A percentile compares a stretch with the other conserved stretches of the same genome.
Conservation (phyloP, 1,140 invertebrate genomes). For the Phortica variegata region DNA sequence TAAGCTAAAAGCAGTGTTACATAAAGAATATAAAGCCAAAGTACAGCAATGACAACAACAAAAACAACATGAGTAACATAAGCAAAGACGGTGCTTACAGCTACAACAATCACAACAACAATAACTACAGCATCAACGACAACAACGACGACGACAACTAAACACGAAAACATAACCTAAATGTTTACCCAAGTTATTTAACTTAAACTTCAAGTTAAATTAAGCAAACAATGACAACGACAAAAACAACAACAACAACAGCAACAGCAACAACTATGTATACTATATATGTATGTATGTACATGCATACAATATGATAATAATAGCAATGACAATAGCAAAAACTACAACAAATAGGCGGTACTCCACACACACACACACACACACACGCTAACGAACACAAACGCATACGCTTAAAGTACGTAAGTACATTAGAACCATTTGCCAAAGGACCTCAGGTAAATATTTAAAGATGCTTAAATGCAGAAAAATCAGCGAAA, state of each 20-base stretch:
- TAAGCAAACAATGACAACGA: constrained; percentile 10
- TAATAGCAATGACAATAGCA: too few relatives aligned
- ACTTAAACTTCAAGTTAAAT: constrained; percentile 15
- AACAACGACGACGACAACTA: background rate
- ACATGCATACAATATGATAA: too few relatives aligned
- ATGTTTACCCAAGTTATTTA: constrained; percentile 14
- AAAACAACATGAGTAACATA: background rate
- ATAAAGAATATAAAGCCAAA: constrained; percentile 1
- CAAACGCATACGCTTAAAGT: background rate
- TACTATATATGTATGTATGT: too few relatives aligned
- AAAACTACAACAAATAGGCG: too few relatives aligned
- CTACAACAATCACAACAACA: too few relatives aligned
- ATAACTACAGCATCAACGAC: background rate
- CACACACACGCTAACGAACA: too few relatives aligned
- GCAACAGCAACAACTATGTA: constrained; percentile 1
- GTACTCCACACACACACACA: too few relatives aligned
- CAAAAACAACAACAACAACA: constrained; percentile 4
- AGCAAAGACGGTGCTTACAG: too few relatives aligned
- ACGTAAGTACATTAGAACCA: constrained; percentile 1
- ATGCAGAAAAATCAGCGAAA: too few relatives aligned
- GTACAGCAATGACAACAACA: background rate
- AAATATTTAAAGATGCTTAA: constrained; percentile 10
- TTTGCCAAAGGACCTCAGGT: constrained; percentile 8
- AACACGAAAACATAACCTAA: constrained; percentile 8
- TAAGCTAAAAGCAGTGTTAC: constrained; percentile 1